Percentiles rank a stretch among this genome's conserved stretches.
These are phyloP conservation scores for Eulimnadia texana DNA, from an alignment of 1,140 invertebrate species.

Conservation along the genomic window DNA sequence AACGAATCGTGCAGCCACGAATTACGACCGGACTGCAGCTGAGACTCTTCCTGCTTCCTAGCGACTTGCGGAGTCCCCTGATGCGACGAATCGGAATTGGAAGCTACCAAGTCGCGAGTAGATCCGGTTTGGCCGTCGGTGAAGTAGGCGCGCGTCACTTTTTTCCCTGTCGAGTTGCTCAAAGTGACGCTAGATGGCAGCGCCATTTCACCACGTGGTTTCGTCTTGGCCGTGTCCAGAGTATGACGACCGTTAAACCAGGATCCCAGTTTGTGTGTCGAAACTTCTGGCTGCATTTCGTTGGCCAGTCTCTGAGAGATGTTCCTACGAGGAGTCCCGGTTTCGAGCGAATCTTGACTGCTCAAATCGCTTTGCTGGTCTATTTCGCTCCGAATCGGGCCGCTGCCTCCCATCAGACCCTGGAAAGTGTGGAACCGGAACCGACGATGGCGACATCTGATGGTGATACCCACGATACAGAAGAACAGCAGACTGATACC, in stretches of 20 bases:
- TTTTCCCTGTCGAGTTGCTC: not conserved
- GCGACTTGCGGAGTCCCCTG: not conserved
- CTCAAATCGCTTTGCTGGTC: not conserved
- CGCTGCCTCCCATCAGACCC: not conserved
- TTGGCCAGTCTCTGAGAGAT: not conserved
- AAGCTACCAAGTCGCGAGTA: conserved; percentile 13
- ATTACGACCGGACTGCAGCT: not conserved
- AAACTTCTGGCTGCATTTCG: not conserved
- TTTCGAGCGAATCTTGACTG: not conserved
- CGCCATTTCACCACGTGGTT: conserved; percentile 5
- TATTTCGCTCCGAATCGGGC: not conserved
- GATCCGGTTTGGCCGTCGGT: conserved; percentile 15
- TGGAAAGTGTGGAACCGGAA: conserved; percentile 2
- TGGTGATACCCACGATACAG: conserved; percentile 9
- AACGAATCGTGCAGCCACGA: not conserved
- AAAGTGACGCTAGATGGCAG: conserved; percentile 6
- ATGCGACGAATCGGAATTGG: not conserved
- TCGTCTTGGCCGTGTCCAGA: not conserved
- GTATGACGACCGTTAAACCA: conserved; percentile 17
- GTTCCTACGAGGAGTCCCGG: not conserved
- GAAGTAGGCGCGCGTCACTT: conserved; percentile 14
- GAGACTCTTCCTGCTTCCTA: not conserved
- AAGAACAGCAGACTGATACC: conserved; percentile 14
- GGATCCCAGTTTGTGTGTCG: conserved; percentile 15
- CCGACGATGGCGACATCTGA: conserved; percentile 5